phyloP scores from a whole-genome alignment of 2,797 vertebrate species.

The Sebastes cheni region DNA sequence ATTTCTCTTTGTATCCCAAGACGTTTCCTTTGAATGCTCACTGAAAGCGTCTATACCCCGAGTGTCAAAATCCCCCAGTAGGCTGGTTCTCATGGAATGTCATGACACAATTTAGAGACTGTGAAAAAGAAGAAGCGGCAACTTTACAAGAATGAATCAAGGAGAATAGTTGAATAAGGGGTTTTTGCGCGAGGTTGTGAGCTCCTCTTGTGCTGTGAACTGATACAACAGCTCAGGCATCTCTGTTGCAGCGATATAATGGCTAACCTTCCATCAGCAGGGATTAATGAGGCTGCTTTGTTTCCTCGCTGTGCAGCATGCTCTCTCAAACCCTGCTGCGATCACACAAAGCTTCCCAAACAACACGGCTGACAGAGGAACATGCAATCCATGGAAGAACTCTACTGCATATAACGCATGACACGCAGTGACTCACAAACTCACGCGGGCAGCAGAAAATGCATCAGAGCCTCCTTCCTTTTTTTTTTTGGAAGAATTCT shows the following conservation, averaged over 20 bases:
- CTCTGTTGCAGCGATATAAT: slow-evolving; percentile 2
- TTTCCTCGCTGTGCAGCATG: slow-evolving; percentile 28
- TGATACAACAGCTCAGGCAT: slow-evolving; percentile 11
- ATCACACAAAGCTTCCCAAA: slow-evolving; percentile 34
- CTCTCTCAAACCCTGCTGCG: slow-evolving; percentile 34
- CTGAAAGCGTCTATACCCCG: slow-evolving; percentile 4
- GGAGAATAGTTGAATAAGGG: not conserved
- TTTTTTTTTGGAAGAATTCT: slow-evolving; percentile 21
- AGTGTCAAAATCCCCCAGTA: slow-evolving; percentile 6
- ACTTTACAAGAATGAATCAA: not conserved
- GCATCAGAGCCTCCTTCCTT: slow-evolving; percentile 3
- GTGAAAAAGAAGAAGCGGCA: slow-evolving; percentile 2
- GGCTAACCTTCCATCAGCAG: slow-evolving; percentile 51
- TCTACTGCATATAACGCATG: not conserved
- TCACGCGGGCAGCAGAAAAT: slow-evolving; percentile 13
- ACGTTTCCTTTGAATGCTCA: slow-evolving; percentile 18
- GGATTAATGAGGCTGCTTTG: slow-evolving; percentile 61
- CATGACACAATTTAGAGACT: slow-evolving; percentile 4
- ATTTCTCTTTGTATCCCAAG: slow-evolving; percentile 8
- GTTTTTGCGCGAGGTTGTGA: not conserved
- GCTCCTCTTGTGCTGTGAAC: not conserved
- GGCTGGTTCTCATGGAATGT: slow-evolving; percentile 12
- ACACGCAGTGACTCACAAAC: slow-evolving; percentile 9
- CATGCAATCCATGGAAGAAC: not conserved
- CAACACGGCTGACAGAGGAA: slow-evolving; percentile 14